Evolutionary conservation across 2,113 vertebrate genomes (phyloP), one percentile per base, ranked within the genome.

Genomic region (Neodon shergylaensis): DNA sequence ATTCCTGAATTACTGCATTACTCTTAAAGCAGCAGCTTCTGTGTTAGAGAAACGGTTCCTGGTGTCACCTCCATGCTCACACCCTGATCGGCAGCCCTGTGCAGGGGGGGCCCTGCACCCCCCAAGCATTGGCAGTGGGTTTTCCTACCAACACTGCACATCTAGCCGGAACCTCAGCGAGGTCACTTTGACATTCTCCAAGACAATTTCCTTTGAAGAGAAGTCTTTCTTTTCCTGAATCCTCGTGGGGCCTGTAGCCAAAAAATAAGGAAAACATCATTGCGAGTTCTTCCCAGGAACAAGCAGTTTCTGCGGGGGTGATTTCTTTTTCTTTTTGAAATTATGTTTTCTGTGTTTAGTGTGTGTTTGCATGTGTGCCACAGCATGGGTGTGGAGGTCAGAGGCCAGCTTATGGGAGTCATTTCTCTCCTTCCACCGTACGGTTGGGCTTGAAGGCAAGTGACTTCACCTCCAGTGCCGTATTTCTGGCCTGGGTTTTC

Each of bases 181-280:
- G 90, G 89, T 52, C 74, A 33, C 44, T 86, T 61, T 91, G 94
- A 96, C 96, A n/a, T 95, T 82, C 72, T 63, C 36, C 16, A 7
- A 84, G 82, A 54, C 12, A 5, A 92, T 88, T 94, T 95, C 39
- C 47, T 93, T 90, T 88, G 24, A 92, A 94, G 92, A 94, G n/a
- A 49, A 42, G 49, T 86, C 68, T 95, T 94, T 90, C 28, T 26
- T 39, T 66, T 74, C 36, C 54, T 61, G 39, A 94, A 10, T 91
- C 47, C 39, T 52, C 36, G 65, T 79, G 4, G 82, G 42, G 28
- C 54, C 93, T 36, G 1, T 58, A 76, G 68, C 44, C 68, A 85
- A 93, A 73, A 68, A 73, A 68, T 24, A 61, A 86, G 54, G 88
- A 73, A 70, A 84, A 74, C 52, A 1, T 16, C 17, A 17, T 85